Conservation (phyloP, 2,888 invertebrate species). For the Holacanthella duospinosa region DNA sequence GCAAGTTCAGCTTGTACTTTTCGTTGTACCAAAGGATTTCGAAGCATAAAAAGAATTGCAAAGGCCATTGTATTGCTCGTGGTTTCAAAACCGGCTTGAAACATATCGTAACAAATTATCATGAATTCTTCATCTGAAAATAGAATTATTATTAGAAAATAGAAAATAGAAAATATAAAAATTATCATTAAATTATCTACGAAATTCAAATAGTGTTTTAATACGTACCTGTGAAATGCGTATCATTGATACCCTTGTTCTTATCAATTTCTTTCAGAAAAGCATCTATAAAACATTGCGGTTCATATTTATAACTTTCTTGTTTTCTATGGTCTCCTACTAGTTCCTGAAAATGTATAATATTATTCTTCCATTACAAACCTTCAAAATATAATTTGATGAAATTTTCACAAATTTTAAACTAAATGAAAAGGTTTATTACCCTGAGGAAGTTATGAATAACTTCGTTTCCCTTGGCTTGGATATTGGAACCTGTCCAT, state of each 20-base stretch:
- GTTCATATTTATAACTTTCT: conserved; percentile 18
- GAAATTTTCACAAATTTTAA: not conserved
- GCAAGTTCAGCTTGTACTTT: conserved; percentile 50
- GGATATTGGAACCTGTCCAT: conserved; percentile 50
- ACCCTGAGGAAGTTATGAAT: conserved; percentile 26
- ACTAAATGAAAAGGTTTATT: not conserved
- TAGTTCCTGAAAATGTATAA: conserved; percentile 21
- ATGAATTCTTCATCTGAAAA: conserved; percentile 39
- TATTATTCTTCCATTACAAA: no score
- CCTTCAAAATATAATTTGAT: not conserved
- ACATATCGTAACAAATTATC: conserved; percentile 47
- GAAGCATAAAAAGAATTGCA: conserved; percentile 51
- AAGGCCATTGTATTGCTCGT: conserved; percentile 55
- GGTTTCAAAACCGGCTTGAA: conserved; percentile 56
- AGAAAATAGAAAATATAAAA: conserved; percentile 2
- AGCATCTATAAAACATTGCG: conserved; percentile 28
- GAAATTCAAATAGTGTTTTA: not conserved
- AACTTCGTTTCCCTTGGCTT: conserved; percentile 22
- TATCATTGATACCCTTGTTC: conserved; percentile 13
- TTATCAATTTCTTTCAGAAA: conserved; percentile 28
- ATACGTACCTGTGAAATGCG: conserved; percentile 27
- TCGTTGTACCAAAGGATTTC: conserved; percentile 50
- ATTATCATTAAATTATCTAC: no score
- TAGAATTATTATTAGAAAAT: no score
- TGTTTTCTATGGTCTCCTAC: conserved; percentile 23